Conservation (phyloP, 2,113 vertebrate genomes). For the Saguinus midas region DNA sequence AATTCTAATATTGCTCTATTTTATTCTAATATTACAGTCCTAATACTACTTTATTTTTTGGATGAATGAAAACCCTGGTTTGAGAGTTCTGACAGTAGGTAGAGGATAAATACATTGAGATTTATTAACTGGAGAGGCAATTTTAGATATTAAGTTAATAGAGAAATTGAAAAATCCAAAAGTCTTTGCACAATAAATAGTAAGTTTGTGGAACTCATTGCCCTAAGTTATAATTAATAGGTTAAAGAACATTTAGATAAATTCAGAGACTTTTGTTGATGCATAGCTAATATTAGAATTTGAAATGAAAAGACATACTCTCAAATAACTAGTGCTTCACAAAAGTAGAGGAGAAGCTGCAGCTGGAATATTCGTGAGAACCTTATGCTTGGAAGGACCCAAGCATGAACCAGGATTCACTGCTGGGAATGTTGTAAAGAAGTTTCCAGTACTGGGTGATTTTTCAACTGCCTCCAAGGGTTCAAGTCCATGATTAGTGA, state of each 20-base stretch:
- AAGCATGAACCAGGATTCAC: not conserved
- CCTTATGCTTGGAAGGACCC: not conserved
- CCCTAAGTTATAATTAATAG: not conserved
- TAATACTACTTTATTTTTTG: not conserved
- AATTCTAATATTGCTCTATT: not conserved
- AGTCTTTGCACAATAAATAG: not conserved
- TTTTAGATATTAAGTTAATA: not conserved
- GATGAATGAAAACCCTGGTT: not conserved
- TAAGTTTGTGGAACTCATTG: not conserved
- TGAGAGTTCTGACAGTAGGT: not conserved
- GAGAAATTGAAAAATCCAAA: not conserved
- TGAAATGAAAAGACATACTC: not conserved
- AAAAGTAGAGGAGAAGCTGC: not conserved
- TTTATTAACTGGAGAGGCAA: not conserved
- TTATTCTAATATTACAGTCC: not conserved
- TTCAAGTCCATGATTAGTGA: not conserved
- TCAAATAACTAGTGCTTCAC: not conserved
- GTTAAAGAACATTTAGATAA: not conserved
- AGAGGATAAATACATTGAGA: not conserved
- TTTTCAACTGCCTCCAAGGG: not conserved
- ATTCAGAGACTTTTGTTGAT: not conserved
- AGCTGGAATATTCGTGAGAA: not conserved
- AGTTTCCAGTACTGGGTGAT: not conserved
- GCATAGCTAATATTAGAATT: not conserved
- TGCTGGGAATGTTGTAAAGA: not conserved